Conservation (phyloP, 1,140 invertebrate genomes). For the Mesaphorura yosii region DNA sequence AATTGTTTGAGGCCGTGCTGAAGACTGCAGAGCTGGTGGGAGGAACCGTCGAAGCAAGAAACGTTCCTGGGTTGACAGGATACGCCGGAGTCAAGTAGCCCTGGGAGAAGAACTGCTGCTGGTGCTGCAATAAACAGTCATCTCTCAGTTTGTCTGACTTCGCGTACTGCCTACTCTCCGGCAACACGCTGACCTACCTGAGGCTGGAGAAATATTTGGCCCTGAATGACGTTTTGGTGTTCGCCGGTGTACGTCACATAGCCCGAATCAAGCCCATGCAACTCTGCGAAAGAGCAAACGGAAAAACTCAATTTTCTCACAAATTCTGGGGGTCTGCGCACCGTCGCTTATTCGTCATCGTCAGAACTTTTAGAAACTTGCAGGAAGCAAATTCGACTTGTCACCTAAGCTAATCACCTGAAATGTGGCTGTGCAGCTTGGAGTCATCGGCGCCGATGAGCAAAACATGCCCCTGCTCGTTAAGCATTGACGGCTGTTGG, state of each 20-base stretch:
- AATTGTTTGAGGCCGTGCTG: conserved; percentile 29
- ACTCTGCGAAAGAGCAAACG: not conserved
- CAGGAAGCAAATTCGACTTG: too few relatives aligned
- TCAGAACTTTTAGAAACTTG: too few relatives aligned
- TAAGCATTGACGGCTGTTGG: too few relatives aligned
- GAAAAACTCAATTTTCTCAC: too few relatives aligned
- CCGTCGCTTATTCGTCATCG: too few relatives aligned
- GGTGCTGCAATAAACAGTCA: conserved; percentile 19
- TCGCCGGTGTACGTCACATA: conserved; percentile 4
- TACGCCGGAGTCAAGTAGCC: conserved; percentile 19
- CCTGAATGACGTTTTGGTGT: not conserved
- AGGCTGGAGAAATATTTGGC: conserved; percentile 3
- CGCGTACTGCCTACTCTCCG: not conserved
- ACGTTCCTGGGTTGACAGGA: conserved; percentile 16
- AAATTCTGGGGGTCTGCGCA: too few relatives aligned
- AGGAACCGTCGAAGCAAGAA: conserved; percentile 16
- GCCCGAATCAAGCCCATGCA: conserved; percentile 3
- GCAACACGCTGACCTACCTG: conserved; percentile 6
- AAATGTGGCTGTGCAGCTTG: too few relatives aligned
- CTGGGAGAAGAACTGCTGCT: conserved; percentile 27
- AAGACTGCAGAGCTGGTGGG: conserved; percentile 29
- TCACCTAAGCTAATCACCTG: too few relatives aligned
- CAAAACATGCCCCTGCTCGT: too few relatives aligned
- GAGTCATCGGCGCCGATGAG: too few relatives aligned
- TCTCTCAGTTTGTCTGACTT: not conserved